These are phyloP conservation scores for Latheticus oryzae DNA, from an alignment of 2,888 invertebrate species.

Conservation along the genomic window DNA sequence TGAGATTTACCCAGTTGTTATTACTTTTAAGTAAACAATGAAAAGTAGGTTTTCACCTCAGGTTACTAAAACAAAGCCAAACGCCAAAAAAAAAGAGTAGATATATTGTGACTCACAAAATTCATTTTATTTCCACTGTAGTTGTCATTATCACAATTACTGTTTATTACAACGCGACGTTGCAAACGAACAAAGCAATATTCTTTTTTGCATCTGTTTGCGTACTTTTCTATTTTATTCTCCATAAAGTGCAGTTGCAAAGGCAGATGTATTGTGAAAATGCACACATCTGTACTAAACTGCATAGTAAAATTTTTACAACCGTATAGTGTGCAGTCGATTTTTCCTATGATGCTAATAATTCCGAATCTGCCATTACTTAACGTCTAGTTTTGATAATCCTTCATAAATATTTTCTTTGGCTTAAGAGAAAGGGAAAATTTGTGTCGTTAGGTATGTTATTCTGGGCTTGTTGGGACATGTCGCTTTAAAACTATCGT, in stretches of 20 bases:
- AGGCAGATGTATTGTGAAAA: slow-evolving; percentile 6
- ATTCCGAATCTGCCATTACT: not conserved
- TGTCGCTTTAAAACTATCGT: slow-evolving; percentile 35
- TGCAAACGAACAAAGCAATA: too few relatives aligned
- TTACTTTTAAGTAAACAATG: too few relatives aligned
- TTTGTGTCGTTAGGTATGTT: slow-evolving; percentile 12
- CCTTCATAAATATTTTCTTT: slow-evolving; percentile 11
- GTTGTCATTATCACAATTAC: too few relatives aligned
- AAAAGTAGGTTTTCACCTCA: too few relatives aligned
- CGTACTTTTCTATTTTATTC: slow-evolving; percentile 1
- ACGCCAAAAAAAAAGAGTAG: too few relatives aligned
- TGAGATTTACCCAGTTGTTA: too few relatives aligned
- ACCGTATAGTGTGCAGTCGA: slow-evolving; percentile 2
- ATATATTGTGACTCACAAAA: too few relatives aligned
- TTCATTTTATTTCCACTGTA: too few relatives aligned
- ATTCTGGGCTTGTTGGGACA: slow-evolving; percentile 21
- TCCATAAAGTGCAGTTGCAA: not conserved
- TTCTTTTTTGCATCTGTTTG: too few relatives aligned
- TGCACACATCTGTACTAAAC: slow-evolving; percentile 12
- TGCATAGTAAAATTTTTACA: slow-evolving; percentile 16
- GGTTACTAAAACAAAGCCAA: too few relatives aligned
- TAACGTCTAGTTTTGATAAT: slow-evolving; percentile 6
- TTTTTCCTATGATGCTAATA: slow-evolving; percentile 3
- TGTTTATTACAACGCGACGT: too few relatives aligned
- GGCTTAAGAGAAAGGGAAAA: slow-evolving; percentile 6